phyloP scores from a whole-genome alignment of 2,113 vertebrate genomes.

The Fulica atra region DNA sequence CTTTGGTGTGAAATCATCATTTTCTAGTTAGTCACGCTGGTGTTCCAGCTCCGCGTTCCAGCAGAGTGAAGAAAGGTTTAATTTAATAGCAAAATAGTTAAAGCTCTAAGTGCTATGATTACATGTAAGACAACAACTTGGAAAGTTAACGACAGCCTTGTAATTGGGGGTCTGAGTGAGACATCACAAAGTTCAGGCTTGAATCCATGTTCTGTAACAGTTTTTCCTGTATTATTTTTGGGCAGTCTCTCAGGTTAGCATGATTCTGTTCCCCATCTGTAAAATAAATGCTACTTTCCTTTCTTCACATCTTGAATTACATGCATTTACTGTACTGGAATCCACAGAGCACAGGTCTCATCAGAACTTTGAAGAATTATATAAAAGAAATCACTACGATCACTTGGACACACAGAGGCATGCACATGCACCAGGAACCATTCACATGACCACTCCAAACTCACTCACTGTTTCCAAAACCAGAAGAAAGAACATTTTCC shows the following conservation, averaged over 20 bases:
- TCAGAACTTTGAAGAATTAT: background rate
- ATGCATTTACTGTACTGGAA: background rate
- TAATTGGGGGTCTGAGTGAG: background rate
- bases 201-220: background rate
- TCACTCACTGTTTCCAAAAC: background rate
- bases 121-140: background rate
- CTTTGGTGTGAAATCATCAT: background rate
- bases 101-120: background rate
- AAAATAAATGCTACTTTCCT: slow-evolving; percentile 23
- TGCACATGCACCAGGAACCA: background rate
- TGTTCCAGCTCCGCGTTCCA: background rate
- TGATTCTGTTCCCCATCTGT: background rate
- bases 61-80: background rate
- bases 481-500: background rate
- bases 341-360: background rate
- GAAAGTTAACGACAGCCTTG: background rate
- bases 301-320: background rate
- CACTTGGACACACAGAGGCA: background rate
- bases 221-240: slow-evolving; percentile 18
- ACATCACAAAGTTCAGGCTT: background rate
- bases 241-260: background rate
- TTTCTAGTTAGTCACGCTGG: background rate
- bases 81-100: background rate
- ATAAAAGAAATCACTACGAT: background rate
- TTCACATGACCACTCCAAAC: background rate